Conservation (phyloP, 2,113 vertebrate genomes). For the Cepphus grylle region DNA sequence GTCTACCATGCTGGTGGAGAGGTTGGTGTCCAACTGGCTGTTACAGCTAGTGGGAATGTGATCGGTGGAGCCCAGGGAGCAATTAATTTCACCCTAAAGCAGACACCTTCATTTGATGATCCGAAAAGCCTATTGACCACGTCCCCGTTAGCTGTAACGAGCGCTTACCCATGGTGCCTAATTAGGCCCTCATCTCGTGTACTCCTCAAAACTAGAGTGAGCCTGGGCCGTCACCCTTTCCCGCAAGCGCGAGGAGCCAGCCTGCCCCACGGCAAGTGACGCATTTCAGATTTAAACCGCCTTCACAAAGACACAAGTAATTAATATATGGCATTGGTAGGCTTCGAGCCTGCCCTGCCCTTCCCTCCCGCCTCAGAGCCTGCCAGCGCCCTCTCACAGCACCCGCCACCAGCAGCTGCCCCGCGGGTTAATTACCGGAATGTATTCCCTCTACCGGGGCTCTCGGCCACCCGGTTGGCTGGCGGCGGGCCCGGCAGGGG, state of each 20-base stretch:
- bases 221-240: not conserved
- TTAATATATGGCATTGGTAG: not conserved
- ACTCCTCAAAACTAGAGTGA: not conserved
- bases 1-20: no score
- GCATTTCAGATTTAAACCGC: not conserved
- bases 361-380: not conserved
- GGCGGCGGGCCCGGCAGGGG: slow-evolving; percentile 11
- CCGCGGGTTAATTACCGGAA: not conserved
- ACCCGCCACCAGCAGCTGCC: no score
- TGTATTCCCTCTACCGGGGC: accelerated
- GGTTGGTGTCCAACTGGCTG: no score
- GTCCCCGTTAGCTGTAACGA: accelerated
- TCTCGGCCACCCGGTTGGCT: not conserved
- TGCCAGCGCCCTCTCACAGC: not conserved
- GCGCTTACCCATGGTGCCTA: not conserved
- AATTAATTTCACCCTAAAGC: not conserved
- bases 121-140: accelerated
- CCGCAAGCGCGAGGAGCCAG: accelerated
- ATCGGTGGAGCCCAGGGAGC: not conserved
- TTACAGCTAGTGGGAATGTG: accelerated
- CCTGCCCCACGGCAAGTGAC: not conserved
- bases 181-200: accelerated
- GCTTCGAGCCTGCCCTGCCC: not conserved
- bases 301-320: not conserved
- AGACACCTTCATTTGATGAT: not conserved